Evolutionary conservation across 2,888 invertebrate species (phyloP).

Genomic region (Mimas tiliae): DNA sequence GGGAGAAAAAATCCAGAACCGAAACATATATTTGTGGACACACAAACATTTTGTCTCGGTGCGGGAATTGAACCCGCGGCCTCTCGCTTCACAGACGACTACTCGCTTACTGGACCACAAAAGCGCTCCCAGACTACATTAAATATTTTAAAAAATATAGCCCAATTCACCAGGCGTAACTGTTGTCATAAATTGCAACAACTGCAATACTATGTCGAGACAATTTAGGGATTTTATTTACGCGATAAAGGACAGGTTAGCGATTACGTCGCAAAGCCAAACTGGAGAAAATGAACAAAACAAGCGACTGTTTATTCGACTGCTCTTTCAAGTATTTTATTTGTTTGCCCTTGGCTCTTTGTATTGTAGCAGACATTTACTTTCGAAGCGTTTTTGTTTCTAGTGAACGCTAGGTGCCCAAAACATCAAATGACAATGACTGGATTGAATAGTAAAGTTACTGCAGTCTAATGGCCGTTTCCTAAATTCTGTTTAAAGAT

Average conservation of each 20-base stretch:
- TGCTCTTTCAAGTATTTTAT: constrained; percentile 6
- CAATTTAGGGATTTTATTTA: neutral
- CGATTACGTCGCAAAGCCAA: neutral
- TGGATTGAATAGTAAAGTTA: too few relatives aligned
- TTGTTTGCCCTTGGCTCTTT: neutral
- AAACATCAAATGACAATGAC: neutral
- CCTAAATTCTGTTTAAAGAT: too few relatives aligned
- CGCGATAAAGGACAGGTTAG: neutral
- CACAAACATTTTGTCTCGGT: too few relatives aligned
- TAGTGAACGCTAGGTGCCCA: neutral
- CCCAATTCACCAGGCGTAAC: neutral
- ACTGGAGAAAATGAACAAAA: neutral
- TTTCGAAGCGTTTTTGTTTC: neutral
- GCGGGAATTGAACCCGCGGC: too few relatives aligned
- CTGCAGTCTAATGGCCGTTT: too few relatives aligned
- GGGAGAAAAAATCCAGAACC: too few relatives aligned
- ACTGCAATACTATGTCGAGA: neutral
- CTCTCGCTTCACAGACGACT: too few relatives aligned
- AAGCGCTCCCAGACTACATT: neutral
- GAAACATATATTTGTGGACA: too few relatives aligned
- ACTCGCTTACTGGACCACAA: too few relatives aligned
- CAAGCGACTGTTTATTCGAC: neutral
- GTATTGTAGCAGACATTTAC: neutral
- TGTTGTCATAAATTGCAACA: neutral
- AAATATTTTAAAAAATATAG: constrained; percentile 3